Conservation (phyloP, 37 sponge, comb jelly and placozoan species). For the Chondrosia reniformis region DNA sequence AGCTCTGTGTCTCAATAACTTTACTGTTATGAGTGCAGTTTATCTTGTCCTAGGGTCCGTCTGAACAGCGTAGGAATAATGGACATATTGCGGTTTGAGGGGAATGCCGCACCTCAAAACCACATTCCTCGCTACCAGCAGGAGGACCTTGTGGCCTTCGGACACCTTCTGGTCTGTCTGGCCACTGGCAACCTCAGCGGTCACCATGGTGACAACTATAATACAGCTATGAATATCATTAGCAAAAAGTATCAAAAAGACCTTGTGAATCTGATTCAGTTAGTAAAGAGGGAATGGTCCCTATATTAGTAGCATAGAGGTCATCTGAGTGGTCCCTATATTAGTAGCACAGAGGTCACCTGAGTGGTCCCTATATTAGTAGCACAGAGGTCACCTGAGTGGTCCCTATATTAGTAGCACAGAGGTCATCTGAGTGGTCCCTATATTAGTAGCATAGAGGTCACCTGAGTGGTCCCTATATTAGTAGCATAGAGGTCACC, state of each 20-base stretch:
- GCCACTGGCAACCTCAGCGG: constrained; percentile 55
- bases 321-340: no score
- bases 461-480: no score
- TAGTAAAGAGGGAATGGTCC: no score
- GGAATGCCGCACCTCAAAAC: background rate
- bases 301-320: no score
- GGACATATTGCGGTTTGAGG: constrained; percentile 69
- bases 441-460: no score
- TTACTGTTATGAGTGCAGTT: background rate
- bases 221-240: constrained; percentile 32
- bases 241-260: constrained; percentile 42
- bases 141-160: constrained; percentile 66
- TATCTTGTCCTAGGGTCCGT: constrained; percentile 22
- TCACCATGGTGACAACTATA: constrained; percentile 35
- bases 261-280: constrained; percentile 55
- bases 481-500: no score
- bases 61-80: constrained; percentile 74
- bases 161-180: constrained; percentile 65
- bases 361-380: no score
- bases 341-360: no score
- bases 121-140: constrained; percentile 41
- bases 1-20: background rate
- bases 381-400: no score
- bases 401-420: no score
- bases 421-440: no score